Evolutionary conservation across 2,113 vertebrate species (phyloP), one percentile per base, ranked within the genome.

Genomic region (Elanoides forficatus): DNA sequence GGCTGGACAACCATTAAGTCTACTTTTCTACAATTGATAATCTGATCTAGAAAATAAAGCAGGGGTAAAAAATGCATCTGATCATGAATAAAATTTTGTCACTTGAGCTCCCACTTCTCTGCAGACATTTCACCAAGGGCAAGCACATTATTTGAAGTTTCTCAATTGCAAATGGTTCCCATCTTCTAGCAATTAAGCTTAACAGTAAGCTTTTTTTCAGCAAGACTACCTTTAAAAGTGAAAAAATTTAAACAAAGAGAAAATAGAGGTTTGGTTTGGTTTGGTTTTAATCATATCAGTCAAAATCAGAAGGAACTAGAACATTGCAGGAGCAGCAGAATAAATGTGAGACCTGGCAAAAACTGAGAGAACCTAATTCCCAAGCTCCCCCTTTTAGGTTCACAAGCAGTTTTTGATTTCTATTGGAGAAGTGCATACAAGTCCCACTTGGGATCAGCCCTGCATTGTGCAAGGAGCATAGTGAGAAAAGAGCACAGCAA

Each of bases 361-460:
- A 89, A 32, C 8, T 10, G 19, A 59, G 7, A 84, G 6, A 81
- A 81, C 11, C 7, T 74, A 60, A 68, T 76, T 95, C 25, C 18
- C 21, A 73, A 6, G 13, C 18, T 81, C 8, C 12, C 3, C 36
- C 13, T 19, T 59, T 53, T 55, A 79, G 8, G 20, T 90, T 85
- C 56, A 74, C 16, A 26, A 63, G 5, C 6, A 63, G 11, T 12
- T 45, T 90, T 95, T 82, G 59, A 75, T 68, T 84, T 62, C 47
- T 65, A 1, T 72, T 50, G 36, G 9, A 93, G 20, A 80, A 83
- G 3, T 40, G 9, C 50, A 30, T 66, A 14, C 0, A 0, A 66
- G 13, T 81, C 36, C 20, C 72, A 80, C 25, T 52, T 83, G 58
- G 48, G 71, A 91, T 83, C 34, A 79, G 32, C 36, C 22, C 21